Evolutionary conservation across 2,888 invertebrate genomes (phyloP).

Genomic region (Pristionchus exspectatus): DNA sequence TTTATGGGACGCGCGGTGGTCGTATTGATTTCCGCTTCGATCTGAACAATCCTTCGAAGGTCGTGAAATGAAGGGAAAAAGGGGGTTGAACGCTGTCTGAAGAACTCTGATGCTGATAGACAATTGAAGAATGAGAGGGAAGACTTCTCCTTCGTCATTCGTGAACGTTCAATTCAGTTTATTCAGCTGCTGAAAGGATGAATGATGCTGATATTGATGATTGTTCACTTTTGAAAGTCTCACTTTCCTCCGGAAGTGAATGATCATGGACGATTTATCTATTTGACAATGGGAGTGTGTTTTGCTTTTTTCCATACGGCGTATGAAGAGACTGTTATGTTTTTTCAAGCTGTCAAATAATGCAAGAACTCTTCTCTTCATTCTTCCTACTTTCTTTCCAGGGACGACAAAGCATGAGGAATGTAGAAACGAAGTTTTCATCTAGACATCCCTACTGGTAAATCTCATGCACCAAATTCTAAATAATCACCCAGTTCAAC

Average conservation of each 20-base stretch:
- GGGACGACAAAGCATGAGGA: no score
- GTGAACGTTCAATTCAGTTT: neutral
- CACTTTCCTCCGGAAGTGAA: neutral
- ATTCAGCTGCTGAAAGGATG: neutral
- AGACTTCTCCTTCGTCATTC: neutral
- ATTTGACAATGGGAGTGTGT: no score
- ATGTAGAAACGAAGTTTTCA: no score
- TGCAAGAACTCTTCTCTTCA: no score
- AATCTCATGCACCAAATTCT: no score
- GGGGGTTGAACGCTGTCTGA: neutral
- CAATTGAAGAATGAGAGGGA: neutral
- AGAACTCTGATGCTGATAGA: neutral
- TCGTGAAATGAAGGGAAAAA: neutral
- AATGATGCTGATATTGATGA: neutral
- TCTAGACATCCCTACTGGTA: no score
- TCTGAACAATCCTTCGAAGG: neutral
- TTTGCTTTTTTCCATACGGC: no score
- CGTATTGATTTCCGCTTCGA: neutral
- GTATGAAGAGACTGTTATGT: no score
- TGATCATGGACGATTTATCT: neutral
- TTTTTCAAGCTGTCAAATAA: no score
- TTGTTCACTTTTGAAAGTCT: neutral
- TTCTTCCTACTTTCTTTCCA: no score
- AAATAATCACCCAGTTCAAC: no score
- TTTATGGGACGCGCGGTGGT: neutral